Evolutionary conservation across 2,888 invertebrate genomes (phyloP), one percentile per base, ranked within the genome.

Genomic region (Apomyelois bistriatella): DNA sequence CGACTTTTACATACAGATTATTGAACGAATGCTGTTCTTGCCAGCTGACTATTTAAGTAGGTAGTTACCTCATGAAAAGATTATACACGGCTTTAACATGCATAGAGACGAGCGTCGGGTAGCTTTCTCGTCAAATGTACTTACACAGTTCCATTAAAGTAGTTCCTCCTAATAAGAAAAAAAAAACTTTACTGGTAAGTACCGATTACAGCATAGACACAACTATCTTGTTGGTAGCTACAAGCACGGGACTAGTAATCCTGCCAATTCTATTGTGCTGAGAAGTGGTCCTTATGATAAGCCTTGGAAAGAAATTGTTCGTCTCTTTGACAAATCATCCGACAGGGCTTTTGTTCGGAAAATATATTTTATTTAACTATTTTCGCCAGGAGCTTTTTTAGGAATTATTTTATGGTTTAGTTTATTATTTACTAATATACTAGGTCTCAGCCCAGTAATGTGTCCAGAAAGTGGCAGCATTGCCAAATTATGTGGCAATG

Each of bases 261-360:
- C 71, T 61, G 41, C 54, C 58, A n/a, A 55, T 41, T 56, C 60
- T 61, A 77, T 82, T 82, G 79, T 67, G 58, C 76, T 67, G 53
- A 56, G 62, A 66, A 72, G 74, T 69, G 57, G 75, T 74, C 65
- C 61, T 64, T 61, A 35, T 70, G 80, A 78, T 83, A 83, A 83
- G 69, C 72, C 64, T 63, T 64, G 59, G 62, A 72, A 74, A 68
- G 66, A 71, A 66, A 66, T 66, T 59, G 61, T 50, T 53, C 53
- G 62, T 62, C 58, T 61, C 60, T 65, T 67, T 54, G 65, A 70
- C 65, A 72, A 75, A 73, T 70, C 61, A 62, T 49, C 58, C 53
- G 57, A 55, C 64, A 60, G 46, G 58, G 53, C 53, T 54, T 65
- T 65, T 64, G 65, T 71, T 61, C 70, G 54, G 58, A 47, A 61